A percentile compares a stretch with the other conserved stretches of the same genome.
Conservation (phyloP, 2,888 invertebrate species). For the Hirtodrosophila trivittata region DNA sequence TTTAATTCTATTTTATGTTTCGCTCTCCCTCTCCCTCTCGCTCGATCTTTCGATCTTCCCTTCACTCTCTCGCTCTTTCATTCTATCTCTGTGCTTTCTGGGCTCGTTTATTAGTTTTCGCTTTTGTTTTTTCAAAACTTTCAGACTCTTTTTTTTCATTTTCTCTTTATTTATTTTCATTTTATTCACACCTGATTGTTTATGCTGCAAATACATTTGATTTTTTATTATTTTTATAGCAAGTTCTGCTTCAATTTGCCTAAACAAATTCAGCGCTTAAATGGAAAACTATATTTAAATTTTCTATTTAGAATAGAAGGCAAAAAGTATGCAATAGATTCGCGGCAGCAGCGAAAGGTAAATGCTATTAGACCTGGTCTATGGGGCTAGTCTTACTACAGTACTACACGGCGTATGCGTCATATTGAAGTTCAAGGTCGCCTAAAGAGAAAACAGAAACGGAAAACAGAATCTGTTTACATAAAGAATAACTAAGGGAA, state of each 20-base stretch:
- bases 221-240: conserved; percentile 17
- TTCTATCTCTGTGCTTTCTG: conserved; percentile 8
- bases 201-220: conserved; percentile 40
- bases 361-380: not conserved
- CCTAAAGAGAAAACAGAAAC: conserved; percentile 22
- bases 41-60: conserved; percentile 5
- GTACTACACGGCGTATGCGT: conserved; percentile 25
- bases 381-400: not conserved
- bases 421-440: conserved; percentile 52
- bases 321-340: conserved; percentile 14
- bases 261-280: conserved; percentile 32
- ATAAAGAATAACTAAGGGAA: no score
- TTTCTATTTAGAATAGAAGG: not conserved
- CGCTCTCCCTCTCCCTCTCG: conserved; percentile 13
- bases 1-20: conserved; percentile 25
- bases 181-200: conserved; percentile 56
- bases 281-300: conserved; percentile 8
- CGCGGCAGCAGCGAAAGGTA: no score
- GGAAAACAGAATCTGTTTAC: conserved; percentile 2
- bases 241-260: not conserved
- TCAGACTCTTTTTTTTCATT: conserved; percentile 27
- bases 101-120: conserved; percentile 41
- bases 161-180: conserved; percentile 18
- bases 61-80: conserved; percentile 2
- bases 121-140: conserved; percentile 30